phyloP scores from a whole-genome alignment of 2,888 invertebrate genomes.

The Synergus japonicus region DNA sequence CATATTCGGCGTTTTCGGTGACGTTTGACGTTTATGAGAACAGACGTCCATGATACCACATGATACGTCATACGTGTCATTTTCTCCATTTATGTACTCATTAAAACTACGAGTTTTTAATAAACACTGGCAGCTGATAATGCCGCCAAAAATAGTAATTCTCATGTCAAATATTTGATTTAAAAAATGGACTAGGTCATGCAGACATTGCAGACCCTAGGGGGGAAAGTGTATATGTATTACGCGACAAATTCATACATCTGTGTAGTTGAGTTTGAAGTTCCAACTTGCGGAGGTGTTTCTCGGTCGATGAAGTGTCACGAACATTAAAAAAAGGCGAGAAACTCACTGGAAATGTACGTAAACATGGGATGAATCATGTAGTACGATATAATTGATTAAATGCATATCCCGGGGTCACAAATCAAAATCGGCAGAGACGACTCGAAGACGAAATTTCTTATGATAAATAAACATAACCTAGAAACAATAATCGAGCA shows the following conservation, averaged over 20 bases:
- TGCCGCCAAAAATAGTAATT: not conserved
- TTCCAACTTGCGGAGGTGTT: not conserved
- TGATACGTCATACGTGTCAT: too few relatives aligned
- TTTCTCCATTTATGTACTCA: not conserved
- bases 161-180: not conserved
- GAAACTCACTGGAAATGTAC: not conserved
- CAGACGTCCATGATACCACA: too few relatives aligned
- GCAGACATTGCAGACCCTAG: not conserved
- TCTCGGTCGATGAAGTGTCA: constrained; percentile 10
- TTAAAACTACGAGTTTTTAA: not conserved
- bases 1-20: too few relatives aligned
- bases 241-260: not conserved
- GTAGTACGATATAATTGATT: not conserved
- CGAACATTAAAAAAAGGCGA: not conserved
- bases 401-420: constrained; percentile 29
- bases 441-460: constrained; percentile 6
- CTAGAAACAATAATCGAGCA: constrained; percentile 37
- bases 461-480: constrained; percentile 37
- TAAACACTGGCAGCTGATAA: constrained; percentile 1
- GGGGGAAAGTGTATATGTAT: not conserved
- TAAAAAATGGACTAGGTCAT: constrained; percentile 1
- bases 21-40: too few relatives aligned
- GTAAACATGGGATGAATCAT: constrained; percentile 29
- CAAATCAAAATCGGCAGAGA: constrained; percentile 9
- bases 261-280: not conserved